Base-by-base conservation (phyloP, 2,113 vertebrate genomes). In the Leptobrachium leishanense region DNA sequence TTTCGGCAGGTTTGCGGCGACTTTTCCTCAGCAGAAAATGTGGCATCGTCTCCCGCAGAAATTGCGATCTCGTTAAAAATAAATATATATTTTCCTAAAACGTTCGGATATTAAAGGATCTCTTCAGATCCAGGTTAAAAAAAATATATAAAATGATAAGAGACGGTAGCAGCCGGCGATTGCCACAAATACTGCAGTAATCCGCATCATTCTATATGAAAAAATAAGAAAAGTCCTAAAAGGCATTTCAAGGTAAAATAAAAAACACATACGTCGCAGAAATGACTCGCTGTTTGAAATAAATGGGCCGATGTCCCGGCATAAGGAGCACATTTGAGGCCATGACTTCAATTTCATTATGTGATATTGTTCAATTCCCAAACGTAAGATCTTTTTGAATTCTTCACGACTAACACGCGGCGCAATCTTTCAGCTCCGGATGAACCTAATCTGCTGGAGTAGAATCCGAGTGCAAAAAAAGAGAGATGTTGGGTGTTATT, bases 231-330 rank as follows among this genome's bases (percentile, higher is more conserved):
- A 70, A 2, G 55, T 13, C 8, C 42, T 46, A 43, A 62, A 53
- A 72, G 43, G 54, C 70, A 72, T 79, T 72, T 72, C 41, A 68
- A 72, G 39, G 20, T 79, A 74, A 67, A 79, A 79, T 66, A 44
- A 59, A 66, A 67, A 50, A 53, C 44, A 54, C 53, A 55, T 71
- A n/a, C 53, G 6, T 46, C 20, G 11, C 54, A 20, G 40, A 55
- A 57, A 68, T 68, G 12, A 43, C 50, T 40, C 20, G 63, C 40
- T 55, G 75, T 62, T 57, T 57, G 13, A n/a, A 81, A 8, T 11
- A 43, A 72, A 2, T 20, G n/a, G 2, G 75, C 64, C 20, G 44
- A 11, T 43, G 40, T 64, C 12, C 2, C 6, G 39, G 39, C 59
- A 77, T 43, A 70, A 77, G 46, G 55, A 79, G 43, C 68, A 12